Conservation (phyloP, 2,113 vertebrate genomes). For the Onychostruthus taczanowskii region DNA sequence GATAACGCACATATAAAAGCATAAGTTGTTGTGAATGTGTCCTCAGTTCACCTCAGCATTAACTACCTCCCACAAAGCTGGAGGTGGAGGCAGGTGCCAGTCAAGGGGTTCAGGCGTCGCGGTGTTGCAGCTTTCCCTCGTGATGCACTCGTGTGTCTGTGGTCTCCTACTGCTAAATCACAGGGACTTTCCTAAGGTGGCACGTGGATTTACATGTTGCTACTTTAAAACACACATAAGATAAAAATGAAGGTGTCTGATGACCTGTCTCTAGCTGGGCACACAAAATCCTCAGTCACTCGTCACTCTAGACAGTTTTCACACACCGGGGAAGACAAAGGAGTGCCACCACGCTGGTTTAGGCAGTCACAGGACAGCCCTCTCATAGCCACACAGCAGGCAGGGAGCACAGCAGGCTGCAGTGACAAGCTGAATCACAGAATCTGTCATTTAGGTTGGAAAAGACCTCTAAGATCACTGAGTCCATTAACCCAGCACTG, state of each 20-base stretch:
- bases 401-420: not conserved
- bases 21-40: not conserved
- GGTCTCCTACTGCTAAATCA: not conserved
- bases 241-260: not conserved
- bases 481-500: not conserved
- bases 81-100: not conserved
- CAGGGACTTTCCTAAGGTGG: not conserved
- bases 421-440: not conserved
- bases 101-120: accelerated
- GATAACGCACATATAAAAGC: not conserved
- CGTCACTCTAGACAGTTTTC: not conserved
- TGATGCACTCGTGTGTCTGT: accelerated
- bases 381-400: accelerated
- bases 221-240: not conserved
- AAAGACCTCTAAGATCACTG: not conserved
- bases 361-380: not conserved
- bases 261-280: not conserved
- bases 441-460: not conserved
- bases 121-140: not conserved
- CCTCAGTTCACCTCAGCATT: not conserved
- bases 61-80: not conserved
- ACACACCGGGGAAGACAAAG: not conserved
- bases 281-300: not conserved
- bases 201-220: not conserved
- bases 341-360: not conserved